Conservation (phyloP, 2,113 vertebrate species). For the Crocuta crocuta region DNA sequence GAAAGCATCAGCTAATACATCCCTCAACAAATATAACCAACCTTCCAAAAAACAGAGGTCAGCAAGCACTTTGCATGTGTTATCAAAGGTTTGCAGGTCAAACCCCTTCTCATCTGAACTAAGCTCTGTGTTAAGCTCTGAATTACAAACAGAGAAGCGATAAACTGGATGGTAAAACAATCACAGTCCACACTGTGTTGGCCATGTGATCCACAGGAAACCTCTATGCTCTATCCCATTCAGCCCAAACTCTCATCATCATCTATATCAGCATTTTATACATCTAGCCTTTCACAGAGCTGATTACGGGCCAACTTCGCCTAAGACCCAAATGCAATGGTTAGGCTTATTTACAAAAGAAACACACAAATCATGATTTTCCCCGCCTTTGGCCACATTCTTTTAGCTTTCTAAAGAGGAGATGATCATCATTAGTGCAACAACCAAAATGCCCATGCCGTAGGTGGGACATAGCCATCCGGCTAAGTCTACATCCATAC, state of each 20-base stretch:
- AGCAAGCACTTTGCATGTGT: background rate
- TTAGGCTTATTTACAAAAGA: constrained; percentile 19
- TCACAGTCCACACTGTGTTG: background rate
- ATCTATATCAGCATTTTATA: background rate
- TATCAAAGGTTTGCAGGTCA: background rate
- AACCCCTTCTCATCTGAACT: background rate
- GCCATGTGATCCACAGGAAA: background rate
- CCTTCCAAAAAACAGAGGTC: background rate
- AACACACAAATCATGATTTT: background rate
- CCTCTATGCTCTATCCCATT: background rate
- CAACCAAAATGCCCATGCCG: background rate
- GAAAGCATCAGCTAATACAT: background rate
- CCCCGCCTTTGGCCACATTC: background rate
- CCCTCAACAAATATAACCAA: background rate
- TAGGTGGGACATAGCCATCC: background rate
- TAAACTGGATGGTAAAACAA: background rate
- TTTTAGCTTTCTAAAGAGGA: background rate
- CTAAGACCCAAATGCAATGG: background rate
- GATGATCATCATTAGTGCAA: background rate
- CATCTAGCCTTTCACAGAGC: background rate
- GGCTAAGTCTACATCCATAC: background rate
- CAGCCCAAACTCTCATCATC: background rate
- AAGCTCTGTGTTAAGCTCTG: background rate
- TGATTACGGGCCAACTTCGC: background rate
- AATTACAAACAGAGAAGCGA: background rate